phyloP scores from a whole-genome alignment of 2,797 vertebrate genomes.

The Tachyglossus aculeatus region DNA sequence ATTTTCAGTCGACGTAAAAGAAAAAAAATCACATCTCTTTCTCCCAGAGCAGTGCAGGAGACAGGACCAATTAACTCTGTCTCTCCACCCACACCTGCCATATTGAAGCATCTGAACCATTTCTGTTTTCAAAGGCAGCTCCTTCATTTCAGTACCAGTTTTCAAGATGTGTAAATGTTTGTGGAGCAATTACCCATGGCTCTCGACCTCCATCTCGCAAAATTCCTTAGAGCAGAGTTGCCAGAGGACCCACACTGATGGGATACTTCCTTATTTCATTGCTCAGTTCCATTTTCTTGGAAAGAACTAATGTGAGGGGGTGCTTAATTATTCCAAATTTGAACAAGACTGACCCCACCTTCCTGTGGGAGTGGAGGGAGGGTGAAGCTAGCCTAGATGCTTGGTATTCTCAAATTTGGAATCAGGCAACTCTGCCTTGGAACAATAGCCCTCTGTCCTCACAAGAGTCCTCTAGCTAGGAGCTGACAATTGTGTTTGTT shows the following conservation, averaged over 20 bases:
- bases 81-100: neutral
- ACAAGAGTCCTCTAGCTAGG: conserved; percentile 15
- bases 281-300: too few relatives aligned
- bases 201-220: conserved; percentile 42
- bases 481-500: conserved; percentile 25
- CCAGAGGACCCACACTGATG: too few relatives aligned
- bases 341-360: too few relatives aligned
- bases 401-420: too few relatives aligned
- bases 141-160: conserved; percentile 17
- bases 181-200: conserved; percentile 9
- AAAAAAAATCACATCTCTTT: neutral
- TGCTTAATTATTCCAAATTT: too few relatives aligned
- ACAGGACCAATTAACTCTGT: neutral
- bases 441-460: conserved; percentile 40
- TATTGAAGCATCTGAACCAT: neutral
- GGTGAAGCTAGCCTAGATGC: too few relatives aligned
- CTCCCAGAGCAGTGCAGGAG: rapidly evolving
- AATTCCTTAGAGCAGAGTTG: too few relatives aligned
- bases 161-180: conserved; percentile 41
- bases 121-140: conserved; percentile 1
- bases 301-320: too few relatives aligned
- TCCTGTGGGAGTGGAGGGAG: too few relatives aligned
- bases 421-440: too few relatives aligned
- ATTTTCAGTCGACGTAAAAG: neutral
- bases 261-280: too few relatives aligned